Percentiles rank a stretch among this genome's conserved stretches.
Evolutionary conservation across 2,113 vertebrate species (phyloP).

Genomic region (Polyodon spathula): DNA sequence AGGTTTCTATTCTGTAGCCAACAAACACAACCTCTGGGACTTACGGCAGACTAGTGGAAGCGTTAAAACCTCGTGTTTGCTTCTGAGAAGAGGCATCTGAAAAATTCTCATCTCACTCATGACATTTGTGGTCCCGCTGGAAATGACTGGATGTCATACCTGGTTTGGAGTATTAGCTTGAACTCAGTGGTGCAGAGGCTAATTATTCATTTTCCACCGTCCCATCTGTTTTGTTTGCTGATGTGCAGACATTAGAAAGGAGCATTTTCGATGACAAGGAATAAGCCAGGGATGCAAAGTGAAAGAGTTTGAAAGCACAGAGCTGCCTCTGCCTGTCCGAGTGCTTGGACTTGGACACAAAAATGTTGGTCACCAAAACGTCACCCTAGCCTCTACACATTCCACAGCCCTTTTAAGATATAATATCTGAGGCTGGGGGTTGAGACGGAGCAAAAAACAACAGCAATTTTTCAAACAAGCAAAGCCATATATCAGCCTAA

Average conservation of each 20-base stretch:
- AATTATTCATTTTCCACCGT: constrained; percentile 50
- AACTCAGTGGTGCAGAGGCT: constrained; percentile 52
- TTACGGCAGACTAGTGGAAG: constrained; percentile 43
- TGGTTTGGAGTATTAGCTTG: constrained; percentile 60
- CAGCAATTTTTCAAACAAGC: constrained; percentile 43
- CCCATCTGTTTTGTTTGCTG: constrained; percentile 51
- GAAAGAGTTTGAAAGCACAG: constrained; percentile 45
- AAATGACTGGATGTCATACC: constrained; percentile 55
- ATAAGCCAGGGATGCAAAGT: too few relatives aligned
- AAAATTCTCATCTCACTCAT: constrained; percentile 53
- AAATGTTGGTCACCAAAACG: constrained; percentile 55
- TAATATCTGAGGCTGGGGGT: constrained; percentile 24
- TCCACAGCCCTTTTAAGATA: constrained; percentile 26
- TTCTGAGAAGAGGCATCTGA: constrained; percentile 51
- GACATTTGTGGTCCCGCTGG: constrained; percentile 50
- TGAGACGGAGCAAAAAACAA: constrained; percentile 42
- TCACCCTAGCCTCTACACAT: constrained; percentile 42
- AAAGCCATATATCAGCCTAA: constrained; percentile 38
- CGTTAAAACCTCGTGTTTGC: constrained; percentile 53
- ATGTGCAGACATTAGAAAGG: constrained; percentile 46
- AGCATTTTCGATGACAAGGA: too few relatives aligned
- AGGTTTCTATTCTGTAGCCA: constrained; percentile 51
- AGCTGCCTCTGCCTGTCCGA: too few relatives aligned
- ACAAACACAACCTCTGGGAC: constrained; percentile 49
- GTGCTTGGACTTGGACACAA: constrained; percentile 48